A percentile compares a stretch with the other conserved stretches of the same genome.
Conservation (phyloP, 2,113 vertebrate species). For the Cheilinus undulatus region DNA sequence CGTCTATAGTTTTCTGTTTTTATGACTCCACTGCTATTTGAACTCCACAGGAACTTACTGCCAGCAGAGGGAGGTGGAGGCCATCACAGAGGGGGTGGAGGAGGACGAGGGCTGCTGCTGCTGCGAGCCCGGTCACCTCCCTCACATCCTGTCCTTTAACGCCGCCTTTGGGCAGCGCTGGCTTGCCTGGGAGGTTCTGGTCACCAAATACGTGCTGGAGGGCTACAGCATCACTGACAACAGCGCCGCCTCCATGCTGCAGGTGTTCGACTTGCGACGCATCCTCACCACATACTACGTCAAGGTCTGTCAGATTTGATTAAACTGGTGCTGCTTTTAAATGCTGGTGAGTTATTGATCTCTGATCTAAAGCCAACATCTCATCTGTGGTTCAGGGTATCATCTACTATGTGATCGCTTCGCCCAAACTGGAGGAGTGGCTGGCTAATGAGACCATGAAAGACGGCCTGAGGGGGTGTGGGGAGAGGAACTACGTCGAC, state of each 20-base stretch:
- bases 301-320: conserved; percentile 80
- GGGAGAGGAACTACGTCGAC: conserved; percentile 95
- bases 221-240: conserved; percentile 95
- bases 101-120: conserved; percentile 94
- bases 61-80: conserved; percentile 94
- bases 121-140: conserved; percentile 92
- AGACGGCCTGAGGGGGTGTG: conserved; percentile 90
- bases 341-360: neutral
- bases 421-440: conserved; percentile 96
- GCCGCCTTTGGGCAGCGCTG: conserved; percentile 93
- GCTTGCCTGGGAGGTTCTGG: conserved; percentile 93
- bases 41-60: conserved; percentile 87
- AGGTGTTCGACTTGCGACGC: conserved; percentile 92
- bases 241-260: conserved; percentile 93
- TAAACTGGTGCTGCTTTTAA: neutral
- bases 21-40: neutral
- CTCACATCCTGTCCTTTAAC: conserved; percentile 91
- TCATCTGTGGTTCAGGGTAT: conserved; percentile 86
- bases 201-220: conserved; percentile 92
- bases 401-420: conserved; percentile 95
- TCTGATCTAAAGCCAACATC: neutral
- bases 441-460: conserved; percentile 96
- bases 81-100: conserved; percentile 93
- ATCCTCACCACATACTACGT: conserved; percentile 95
- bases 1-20: neutral